Percentiles rank a stretch among this genome's conserved stretches.
Conservation (phyloP, 1,140 invertebrate species). For the Pentalonia nigronervosa region DNA sequence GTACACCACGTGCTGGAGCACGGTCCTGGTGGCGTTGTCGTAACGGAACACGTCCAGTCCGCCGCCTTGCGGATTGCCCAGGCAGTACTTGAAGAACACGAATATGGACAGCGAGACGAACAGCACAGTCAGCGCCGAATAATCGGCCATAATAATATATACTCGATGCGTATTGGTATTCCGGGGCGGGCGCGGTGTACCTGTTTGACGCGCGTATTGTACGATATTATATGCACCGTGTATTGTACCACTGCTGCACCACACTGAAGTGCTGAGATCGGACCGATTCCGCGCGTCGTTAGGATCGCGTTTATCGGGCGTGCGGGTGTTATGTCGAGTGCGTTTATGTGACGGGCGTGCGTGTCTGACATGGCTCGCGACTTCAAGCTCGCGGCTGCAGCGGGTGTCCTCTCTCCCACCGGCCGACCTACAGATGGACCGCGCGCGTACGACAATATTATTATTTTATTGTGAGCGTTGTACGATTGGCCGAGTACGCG, state of each 20-base stretch:
- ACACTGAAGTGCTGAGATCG: not conserved
- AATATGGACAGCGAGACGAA: slow-evolving; percentile 61
- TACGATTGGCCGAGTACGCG: not conserved
- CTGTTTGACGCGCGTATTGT: not conserved
- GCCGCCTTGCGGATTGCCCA: slow-evolving; percentile 55
- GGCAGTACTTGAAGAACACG: slow-evolving; percentile 61
- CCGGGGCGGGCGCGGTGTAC: not conserved
- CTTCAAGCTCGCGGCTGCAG: not conserved
- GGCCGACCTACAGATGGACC: too few relatives aligned
- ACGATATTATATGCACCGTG: not conserved
- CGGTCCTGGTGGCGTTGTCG: slow-evolving; percentile 41
- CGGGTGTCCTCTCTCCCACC: not conserved
- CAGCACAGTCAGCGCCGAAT: slow-evolving; percentile 59
- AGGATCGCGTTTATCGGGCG: not conserved
- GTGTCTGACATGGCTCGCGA: not conserved
- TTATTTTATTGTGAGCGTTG: not conserved
- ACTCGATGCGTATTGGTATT: not conserved
- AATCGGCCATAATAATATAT: slow-evolving; percentile 55
- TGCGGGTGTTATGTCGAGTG: not conserved
- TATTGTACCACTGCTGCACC: not conserved
- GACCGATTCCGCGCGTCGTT: not conserved
- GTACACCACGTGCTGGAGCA: slow-evolving; percentile 6
- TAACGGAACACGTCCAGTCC: not conserved
- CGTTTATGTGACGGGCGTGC: not conserved
- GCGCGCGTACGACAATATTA: not conserved